Percentiles rank a stretch among this genome's conserved stretches.
These are phyloP conservation scores for Littorina saxatilis DNA, from an alignment of 1,140 invertebrate species.

Conservation along the genomic window DNA sequence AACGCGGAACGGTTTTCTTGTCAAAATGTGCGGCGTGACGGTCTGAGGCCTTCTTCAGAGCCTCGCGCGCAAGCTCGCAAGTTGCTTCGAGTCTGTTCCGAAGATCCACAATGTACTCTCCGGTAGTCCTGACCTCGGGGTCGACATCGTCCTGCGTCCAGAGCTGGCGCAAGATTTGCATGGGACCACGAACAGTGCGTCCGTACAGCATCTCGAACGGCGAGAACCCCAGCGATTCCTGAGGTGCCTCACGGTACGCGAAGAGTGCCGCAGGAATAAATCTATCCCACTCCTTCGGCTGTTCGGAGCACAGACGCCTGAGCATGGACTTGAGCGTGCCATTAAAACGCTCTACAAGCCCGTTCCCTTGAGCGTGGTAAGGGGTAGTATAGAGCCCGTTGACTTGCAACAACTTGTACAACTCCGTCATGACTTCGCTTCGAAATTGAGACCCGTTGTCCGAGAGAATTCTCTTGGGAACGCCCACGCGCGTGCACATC, in stretches of 20 bases:
- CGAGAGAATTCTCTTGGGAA: slow-evolving; percentile 72
- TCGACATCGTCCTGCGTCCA: slow-evolving; percentile 56
- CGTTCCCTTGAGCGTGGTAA: slow-evolving; percentile 64
- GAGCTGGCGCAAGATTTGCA: slow-evolving; percentile 55
- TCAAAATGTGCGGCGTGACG: slow-evolving; percentile 21
- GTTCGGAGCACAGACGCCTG: slow-evolving; percentile 42
- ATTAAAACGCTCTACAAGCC: slow-evolving; percentile 58
- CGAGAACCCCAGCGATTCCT: slow-evolving; percentile 55
- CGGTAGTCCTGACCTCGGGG: slow-evolving; percentile 44
- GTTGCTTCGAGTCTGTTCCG: not conserved
- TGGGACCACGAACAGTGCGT: slow-evolving; percentile 55
- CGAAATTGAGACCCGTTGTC: slow-evolving; percentile 76
- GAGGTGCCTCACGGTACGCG: slow-evolving; percentile 60
- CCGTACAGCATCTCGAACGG: slow-evolving; percentile 66
- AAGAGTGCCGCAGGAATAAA: slow-evolving; percentile 60
- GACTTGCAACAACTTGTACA: slow-evolving; percentile 51
- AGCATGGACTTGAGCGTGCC: slow-evolving; percentile 47
- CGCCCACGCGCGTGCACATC: slow-evolving; percentile 73
- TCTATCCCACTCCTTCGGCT: slow-evolving; percentile 67
- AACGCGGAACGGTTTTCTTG: slow-evolving; percentile 11
- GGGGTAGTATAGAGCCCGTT: slow-evolving; percentile 54
- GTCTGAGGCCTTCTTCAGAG: not conserved
- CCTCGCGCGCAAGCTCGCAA: slow-evolving; percentile 38
- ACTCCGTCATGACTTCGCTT: slow-evolving; percentile 54
- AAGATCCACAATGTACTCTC: slow-evolving; percentile 38